Conservation (phyloP, 2,888 invertebrate genomes). For the Auanema freiburgensis region DNA sequence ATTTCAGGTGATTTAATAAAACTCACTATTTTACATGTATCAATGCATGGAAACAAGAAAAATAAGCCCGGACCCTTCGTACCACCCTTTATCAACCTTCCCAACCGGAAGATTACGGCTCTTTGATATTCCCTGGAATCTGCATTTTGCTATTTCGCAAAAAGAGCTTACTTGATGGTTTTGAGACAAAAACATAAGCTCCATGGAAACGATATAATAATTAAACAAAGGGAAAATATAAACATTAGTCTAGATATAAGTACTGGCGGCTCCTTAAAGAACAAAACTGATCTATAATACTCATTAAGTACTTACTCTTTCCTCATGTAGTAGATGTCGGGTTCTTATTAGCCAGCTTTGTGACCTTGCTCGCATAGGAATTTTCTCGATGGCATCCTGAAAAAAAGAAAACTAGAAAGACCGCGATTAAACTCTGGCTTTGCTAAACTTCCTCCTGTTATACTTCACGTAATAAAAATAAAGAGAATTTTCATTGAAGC, state of each 20-base stretch:
- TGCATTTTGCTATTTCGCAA: no score
- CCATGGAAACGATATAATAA: conserved; percentile 60
- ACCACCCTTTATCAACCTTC: conserved; percentile 76
- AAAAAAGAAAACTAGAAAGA: conserved; percentile 14
- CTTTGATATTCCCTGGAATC: conserved; percentile 71
- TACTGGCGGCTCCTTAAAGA: conserved; percentile 46
- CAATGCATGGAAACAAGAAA: conserved; percentile 93
- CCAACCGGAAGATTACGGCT: conserved; percentile 86
- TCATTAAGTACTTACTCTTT: conserved; percentile 36
- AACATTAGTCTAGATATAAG: conserved; percentile 54
- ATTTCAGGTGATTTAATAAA: background rate
- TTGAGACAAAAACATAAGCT: conserved; percentile 61
- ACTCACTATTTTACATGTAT: conserved; percentile 70
- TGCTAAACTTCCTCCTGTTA: background rate
- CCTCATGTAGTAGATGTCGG: conserved; percentile 59
- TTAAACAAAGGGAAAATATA: conserved; percentile 51
- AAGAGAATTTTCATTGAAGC: background rate
- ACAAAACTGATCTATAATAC: background rate
- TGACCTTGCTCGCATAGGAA: conserved; percentile 61
- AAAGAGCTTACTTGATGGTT: conserved; percentile 53
- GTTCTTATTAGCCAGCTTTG: conserved; percentile 63
- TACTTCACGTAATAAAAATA: background rate
- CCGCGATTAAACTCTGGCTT: background rate
- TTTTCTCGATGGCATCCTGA: conserved; percentile 63
- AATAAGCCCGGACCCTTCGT: conserved; percentile 82